Percentiles rank a stretch among this genome's conserved stretches.
These are phyloP conservation scores for Carduelis carduelis DNA, from an alignment of 2,797 vertebrate genomes.

Conservation along the genomic window DNA sequence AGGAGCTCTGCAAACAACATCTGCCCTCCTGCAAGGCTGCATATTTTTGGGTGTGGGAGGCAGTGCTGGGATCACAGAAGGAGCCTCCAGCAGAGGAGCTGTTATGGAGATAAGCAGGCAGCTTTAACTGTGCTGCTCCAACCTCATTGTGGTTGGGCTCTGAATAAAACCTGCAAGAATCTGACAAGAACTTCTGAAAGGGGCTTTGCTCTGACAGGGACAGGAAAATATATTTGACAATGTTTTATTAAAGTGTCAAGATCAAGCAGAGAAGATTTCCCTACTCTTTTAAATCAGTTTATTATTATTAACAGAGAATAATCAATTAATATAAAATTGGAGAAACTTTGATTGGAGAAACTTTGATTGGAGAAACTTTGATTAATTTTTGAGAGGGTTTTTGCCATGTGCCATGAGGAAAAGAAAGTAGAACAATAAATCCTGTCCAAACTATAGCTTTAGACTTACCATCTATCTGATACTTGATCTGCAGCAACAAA, in stretches of 20 bases:
- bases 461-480: background rate
- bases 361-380: background rate
- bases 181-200: background rate
- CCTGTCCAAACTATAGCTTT: background rate
- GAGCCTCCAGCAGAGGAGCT: background rate
- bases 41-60: background rate
- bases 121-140: background rate
- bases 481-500: background rate
- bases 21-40: background rate
- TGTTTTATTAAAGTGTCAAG: background rate
- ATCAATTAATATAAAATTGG: background rate
- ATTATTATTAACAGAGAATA: background rate
- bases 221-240: background rate
- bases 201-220: background rate
- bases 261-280: background rate
- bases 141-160: fast-evolving
- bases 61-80: background rate
- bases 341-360: background rate
- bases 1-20: background rate
- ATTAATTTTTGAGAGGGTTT: background rate
- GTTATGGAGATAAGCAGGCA: background rate
- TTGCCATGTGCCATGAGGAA: background rate
- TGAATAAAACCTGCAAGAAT: background rate
- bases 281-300: background rate
- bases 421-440: background rate